Percentiles rank a stretch among this genome's conserved stretches.
Evolutionary conservation across 2,888 invertebrate genomes (phyloP).

Genomic region (Cerceris rybyensis): DNA sequence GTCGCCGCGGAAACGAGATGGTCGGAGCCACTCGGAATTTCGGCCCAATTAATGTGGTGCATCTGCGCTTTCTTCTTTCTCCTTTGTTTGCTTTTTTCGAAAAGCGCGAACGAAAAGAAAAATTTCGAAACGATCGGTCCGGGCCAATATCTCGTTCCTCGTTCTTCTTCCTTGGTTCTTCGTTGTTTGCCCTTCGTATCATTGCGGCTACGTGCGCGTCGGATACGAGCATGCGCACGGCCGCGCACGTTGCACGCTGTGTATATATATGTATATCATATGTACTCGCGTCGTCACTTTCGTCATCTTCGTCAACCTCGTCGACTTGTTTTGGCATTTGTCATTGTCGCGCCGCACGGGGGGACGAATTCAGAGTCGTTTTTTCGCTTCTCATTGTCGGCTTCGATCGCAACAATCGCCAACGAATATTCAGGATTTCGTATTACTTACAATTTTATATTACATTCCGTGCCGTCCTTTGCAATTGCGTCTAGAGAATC

Average conservation of each 20-base stretch:
- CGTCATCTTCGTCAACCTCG: slow-evolving; percentile 5
- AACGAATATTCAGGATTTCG: slow-evolving; percentile 73
- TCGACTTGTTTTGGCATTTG: background rate
- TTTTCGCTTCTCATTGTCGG: slow-evolving; percentile 11
- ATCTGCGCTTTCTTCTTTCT: background rate
- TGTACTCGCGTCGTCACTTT: background rate
- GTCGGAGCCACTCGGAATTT: no score
- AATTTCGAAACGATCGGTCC: slow-evolving; percentile 26
- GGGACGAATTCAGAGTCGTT: slow-evolving; percentile 1
- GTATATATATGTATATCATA: slow-evolving; percentile 6
- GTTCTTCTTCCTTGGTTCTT: background rate
- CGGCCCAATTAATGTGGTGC: no score
- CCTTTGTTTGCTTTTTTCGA: slow-evolving; percentile 23
- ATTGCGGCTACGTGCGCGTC: background rate
- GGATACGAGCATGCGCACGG: background rate
- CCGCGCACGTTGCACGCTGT: background rate
- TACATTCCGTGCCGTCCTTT: slow-evolving; percentile 51
- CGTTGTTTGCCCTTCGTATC: background rate
- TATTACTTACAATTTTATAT: slow-evolving; percentile 64
- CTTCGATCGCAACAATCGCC: slow-evolving; percentile 38
- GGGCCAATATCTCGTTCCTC: slow-evolving; percentile 6
- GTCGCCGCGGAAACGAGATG: no score
- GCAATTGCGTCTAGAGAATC: slow-evolving; percentile 33
- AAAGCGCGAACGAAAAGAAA: slow-evolving; percentile 34
- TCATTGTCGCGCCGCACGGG: slow-evolving; percentile 13